Percentiles rank a stretch among this genome's conserved stretches.
Conservation (phyloP, 2,113 vertebrate species). For the Sminthopsis crassicaudata region DNA sequence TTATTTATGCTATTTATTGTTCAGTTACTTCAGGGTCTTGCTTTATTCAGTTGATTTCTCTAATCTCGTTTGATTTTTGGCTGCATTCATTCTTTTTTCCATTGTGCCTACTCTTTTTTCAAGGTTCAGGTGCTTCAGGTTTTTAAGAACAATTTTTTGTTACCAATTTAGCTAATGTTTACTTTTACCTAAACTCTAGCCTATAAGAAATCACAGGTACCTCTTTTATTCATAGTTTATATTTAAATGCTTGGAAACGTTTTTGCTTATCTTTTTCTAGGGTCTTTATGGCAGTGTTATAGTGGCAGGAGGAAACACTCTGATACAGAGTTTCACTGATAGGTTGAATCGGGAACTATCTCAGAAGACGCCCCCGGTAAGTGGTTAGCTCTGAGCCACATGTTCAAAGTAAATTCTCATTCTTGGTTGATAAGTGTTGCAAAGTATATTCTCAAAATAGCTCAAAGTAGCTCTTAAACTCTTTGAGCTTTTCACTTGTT, state of each 20-base stretch:
- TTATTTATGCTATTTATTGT: too few species aligned
- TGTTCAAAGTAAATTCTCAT: background rate
- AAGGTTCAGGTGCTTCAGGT: slow-evolving; percentile 26
- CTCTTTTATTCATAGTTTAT: slow-evolving; percentile 3
- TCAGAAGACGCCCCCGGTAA: slow-evolving; percentile 98
- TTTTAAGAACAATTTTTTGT: slow-evolving; percentile 26
- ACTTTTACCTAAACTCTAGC: background rate
- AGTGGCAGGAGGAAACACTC: slow-evolving; percentile 97
- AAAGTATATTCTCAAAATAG: background rate
- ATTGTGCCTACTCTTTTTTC: slow-evolving; percentile 1
- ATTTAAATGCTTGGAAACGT: slow-evolving; percentile 43
- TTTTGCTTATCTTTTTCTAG: slow-evolving; percentile 80
- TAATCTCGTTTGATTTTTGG: too few species aligned
- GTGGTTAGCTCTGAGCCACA: background rate
- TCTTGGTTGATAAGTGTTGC: background rate
- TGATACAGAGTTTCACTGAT: slow-evolving; percentile 98
- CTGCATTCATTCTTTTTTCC: background rate
- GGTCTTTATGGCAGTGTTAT: slow-evolving; percentile 98
- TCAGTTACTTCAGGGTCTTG: too few species aligned
- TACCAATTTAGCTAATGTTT: slow-evolving; percentile 4
- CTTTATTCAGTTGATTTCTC: too few species aligned
- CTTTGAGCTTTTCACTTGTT: background rate
- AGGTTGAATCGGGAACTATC: slow-evolving; percentile 97
- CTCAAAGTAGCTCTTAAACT: background rate
- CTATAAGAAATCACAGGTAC: background rate